Percentiles rank a stretch among this genome's conserved stretches.
These are phyloP conservation scores for Disparrhopalites patrizii DNA, from an alignment of 2,888 invertebrate species.

Conservation along the genomic window DNA sequence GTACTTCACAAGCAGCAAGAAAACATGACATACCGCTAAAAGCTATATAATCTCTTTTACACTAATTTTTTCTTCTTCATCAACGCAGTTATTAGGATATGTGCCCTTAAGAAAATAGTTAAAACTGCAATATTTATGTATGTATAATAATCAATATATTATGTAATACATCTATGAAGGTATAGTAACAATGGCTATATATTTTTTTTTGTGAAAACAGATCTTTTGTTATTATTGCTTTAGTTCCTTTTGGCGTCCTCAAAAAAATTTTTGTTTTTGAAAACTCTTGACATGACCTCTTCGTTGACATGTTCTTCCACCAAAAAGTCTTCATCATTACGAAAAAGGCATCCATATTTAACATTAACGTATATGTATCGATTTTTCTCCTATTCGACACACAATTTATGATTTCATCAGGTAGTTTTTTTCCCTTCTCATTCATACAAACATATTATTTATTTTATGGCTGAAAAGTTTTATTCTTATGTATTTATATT, in stretches of 20 bases:
- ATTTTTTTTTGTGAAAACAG: slow-evolving; percentile 5
- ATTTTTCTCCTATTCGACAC: background rate
- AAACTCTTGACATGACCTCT: slow-evolving; percentile 3
- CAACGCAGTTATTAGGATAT: slow-evolving; percentile 9
- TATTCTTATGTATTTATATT: background rate
- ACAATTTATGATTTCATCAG: background rate
- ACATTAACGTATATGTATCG: background rate
- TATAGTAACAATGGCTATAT: slow-evolving; percentile 2
- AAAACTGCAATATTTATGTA: slow-evolving; percentile 7
- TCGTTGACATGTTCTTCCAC: background rate
- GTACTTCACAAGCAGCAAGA: too few species aligned
- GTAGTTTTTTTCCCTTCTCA: too few species aligned
- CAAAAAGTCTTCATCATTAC: slow-evolving; percentile 11
- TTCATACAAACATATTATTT: too few species aligned
- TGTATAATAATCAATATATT: background rate
- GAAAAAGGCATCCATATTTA: slow-evolving; percentile 16
- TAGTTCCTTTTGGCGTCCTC: background rate
- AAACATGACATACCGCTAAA: too few species aligned
- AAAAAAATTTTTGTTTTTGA: background rate
- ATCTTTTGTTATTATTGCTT: slow-evolving; percentile 16
- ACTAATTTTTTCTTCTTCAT: too few species aligned
- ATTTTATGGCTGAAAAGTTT: too few species aligned
- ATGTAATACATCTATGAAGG: background rate
- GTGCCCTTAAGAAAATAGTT: slow-evolving; percentile 16
- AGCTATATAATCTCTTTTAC: too few species aligned